Evolutionary conservation across 2,888 invertebrate genomes (phyloP).

Genomic region (Galerucella calmariensis): DNA sequence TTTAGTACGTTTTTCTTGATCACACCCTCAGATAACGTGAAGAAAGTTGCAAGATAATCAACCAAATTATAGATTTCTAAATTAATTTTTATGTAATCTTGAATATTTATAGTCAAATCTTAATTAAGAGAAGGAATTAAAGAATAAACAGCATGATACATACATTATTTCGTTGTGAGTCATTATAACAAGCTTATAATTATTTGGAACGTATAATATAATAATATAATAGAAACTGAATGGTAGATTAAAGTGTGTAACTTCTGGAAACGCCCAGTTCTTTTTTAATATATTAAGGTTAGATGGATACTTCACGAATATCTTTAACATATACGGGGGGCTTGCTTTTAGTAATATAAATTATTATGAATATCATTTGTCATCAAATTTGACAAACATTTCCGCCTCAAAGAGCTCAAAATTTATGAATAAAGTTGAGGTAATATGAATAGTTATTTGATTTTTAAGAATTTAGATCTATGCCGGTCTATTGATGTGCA

Average conservation of each 20-base stretch:
- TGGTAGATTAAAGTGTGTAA: constrained; percentile 36
- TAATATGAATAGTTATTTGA: no score
- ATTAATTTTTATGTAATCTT: constrained; percentile 17
- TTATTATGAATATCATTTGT: neutral
- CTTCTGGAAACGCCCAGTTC: constrained; percentile 50
- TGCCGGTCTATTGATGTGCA: no score
- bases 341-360: neutral
- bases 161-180: neutral
- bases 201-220: constrained; percentile 11
- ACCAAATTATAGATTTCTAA: constrained; percentile 5
- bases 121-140: constrained; percentile 17
- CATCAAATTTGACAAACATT: no score
- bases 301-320: constrained; percentile 50
- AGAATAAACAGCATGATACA: constrained; percentile 16
- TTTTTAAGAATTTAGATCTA: no score
- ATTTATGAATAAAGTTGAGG: no score
- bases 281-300: constrained; percentile 53
- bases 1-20: neutral
- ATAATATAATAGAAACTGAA: neutral
- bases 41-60: neutral
- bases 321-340: constrained; percentile 43
- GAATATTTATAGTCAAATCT: constrained; percentile 5
- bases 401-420: no score
- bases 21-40: neutral
- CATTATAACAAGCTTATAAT: constrained; percentile 16